Conservation (phyloP, 2,113 vertebrate species). For the Tursiops truncatus region DNA sequence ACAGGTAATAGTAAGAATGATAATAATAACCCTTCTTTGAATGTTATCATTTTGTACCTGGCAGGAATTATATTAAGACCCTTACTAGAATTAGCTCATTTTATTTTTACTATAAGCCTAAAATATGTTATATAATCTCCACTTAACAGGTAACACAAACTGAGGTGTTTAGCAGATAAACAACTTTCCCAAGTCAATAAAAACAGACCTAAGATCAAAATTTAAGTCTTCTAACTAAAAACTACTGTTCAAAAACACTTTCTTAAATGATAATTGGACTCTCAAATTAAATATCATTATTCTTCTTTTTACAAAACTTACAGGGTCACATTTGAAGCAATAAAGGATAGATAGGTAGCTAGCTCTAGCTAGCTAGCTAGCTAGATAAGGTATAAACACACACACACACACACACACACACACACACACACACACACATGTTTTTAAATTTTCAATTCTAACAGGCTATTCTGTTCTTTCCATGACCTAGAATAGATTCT, state of each 20-base stretch:
- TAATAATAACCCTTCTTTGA: background rate
- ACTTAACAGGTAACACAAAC: background rate
- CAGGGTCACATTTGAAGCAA: background rate
- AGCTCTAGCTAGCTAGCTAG: no score
- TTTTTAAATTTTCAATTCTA: background rate
- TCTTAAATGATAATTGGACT: background rate
- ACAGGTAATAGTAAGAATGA: background rate
- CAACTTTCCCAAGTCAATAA: background rate
- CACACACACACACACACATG: background rate
- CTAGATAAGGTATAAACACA: no score
- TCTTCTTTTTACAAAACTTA: background rate
- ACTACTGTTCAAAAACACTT: background rate
- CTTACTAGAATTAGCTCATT: background rate
- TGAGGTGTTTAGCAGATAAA: background rate
- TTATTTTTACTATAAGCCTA: background rate
- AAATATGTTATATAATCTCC: background rate
- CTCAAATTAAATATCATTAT: background rate
- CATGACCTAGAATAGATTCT: background rate
- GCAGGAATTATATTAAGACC: background rate
- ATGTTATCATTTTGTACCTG: background rate
- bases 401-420: background rate
- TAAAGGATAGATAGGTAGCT: background rate
- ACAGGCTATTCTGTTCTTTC: background rate
- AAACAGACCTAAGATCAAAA: background rate
- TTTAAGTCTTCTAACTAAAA: constrained; percentile 2